phyloP scores from a whole-genome alignment of 2,888 invertebrate genomes.

The Nomada hirtipes region DNA sequence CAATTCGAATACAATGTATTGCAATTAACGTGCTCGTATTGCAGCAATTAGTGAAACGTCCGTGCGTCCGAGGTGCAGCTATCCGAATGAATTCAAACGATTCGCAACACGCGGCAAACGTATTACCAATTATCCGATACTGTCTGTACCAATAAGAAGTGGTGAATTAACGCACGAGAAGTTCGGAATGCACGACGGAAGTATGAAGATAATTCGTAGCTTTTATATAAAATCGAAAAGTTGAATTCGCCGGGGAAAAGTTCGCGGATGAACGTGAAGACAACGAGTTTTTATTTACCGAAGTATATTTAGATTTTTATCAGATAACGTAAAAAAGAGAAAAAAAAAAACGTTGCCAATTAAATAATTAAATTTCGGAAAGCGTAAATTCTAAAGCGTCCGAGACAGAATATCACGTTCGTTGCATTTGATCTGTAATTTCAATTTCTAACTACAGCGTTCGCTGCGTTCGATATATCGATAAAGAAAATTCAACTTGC shows the following conservation, averaged over 20 bases:
- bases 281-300: conserved; percentile 27
- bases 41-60: conserved; percentile 18
- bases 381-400: conserved; percentile 9
- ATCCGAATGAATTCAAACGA: neutral
- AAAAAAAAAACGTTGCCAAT: neutral
- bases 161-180: neutral
- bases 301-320: conserved; percentile 6
- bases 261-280: conserved; percentile 1
- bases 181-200: neutral
- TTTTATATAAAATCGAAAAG: conserved; percentile 31
- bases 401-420: neutral
- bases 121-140: conserved; percentile 19
- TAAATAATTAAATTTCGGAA: conserved; percentile 7
- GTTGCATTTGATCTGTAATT: neutral
- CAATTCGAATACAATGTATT: conserved; percentile 7
- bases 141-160: neutral
- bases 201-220: conserved; percentile 36
- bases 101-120: conserved; percentile 11
- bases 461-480: neutral
- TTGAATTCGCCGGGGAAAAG: conserved; percentile 17
- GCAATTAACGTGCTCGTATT: conserved; percentile 25
- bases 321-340: conserved; percentile 13
- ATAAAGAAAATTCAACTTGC: neutral
- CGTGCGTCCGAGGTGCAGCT: conserved; percentile 5
- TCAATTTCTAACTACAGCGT: neutral